Evolutionary conservation across 1,140 invertebrate genomes (phyloP), one percentile per base, ranked within the genome.

Genomic region (Odontomachus brunneus): DNA sequence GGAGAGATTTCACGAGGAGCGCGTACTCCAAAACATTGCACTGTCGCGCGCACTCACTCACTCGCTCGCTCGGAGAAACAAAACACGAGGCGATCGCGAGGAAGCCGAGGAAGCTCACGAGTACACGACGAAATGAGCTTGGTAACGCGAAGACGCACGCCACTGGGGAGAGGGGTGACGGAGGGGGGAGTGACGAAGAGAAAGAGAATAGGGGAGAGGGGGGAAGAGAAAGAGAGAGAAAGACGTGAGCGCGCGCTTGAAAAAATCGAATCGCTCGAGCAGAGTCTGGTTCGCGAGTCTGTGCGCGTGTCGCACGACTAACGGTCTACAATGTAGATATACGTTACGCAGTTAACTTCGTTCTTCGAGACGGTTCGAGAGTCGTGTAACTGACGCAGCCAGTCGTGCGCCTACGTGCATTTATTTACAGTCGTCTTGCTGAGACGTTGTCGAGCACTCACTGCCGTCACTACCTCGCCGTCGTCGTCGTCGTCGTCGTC

Each of bases 361-460:
- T 69, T 44, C 33, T 55, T 71, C 17, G 29, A 12, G 49, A 38
- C 19, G 29, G 22, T 51, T 38, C 63, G 33, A 22, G 33, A 3
- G 11, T 24, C 11, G 48, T 24, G 19, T 14, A 55, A 49, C 49
- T 55, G 19, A 19, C 49, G 29, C 65, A 57, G 74, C 38, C 38
- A 33, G 60, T 33, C 44, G 57, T 60, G 76, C 22, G 15, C 24
- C 12, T 75, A 51, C 14, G 44, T 60, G 24, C n/a, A 17, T 72
- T 85, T 69, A 75, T 88, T 76, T 76, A 88, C 72, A 72, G 82
- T 80, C 75, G 44, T 12, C 24, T 19, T 48, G 44, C 57, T 59
- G n/a, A 44, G 38, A 44, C 38, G 38, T 44, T 11, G 38, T 44
- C 0, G 38, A 15, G 44, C 60, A 26, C 24, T 22, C 19, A 11